Conservation (phyloP, 2,888 invertebrate species). For the Acleris sparsana region DNA sequence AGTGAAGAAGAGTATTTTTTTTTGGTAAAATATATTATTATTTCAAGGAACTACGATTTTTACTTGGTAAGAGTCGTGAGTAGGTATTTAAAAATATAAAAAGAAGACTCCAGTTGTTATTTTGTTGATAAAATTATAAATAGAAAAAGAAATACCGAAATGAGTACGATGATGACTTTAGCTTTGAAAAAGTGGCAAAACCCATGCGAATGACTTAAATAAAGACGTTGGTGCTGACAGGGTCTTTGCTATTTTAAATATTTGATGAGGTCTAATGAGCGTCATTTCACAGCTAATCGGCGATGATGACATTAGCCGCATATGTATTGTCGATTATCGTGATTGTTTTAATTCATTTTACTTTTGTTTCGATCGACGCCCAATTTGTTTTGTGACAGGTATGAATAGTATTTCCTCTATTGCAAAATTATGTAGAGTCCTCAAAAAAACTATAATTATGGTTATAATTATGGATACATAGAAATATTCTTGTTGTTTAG, state of each 20-base stretch:
- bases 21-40: too few species aligned
- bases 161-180: slow-evolving; percentile 1
- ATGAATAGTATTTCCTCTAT: slow-evolving; percentile 61
- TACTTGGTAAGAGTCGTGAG: neutral
- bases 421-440: slow-evolving; percentile 44
- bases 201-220: slow-evolving; percentile 44
- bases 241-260: slow-evolving; percentile 71
- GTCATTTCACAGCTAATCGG: slow-evolving; percentile 69
- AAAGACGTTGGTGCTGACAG: slow-evolving; percentile 57
- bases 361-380: slow-evolving; percentile 46
- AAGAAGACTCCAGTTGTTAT: neutral
- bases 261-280: slow-evolving; percentile 77
- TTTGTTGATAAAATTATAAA: neutral
- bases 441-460: slow-evolving; percentile 38
- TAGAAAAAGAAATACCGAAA: neutral
- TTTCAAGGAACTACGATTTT: too few species aligned
- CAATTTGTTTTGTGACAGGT: slow-evolving; percentile 49
- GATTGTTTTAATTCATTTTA: slow-evolving; percentile 58
- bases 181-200: slow-evolving; percentile 22
- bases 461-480: neutral
- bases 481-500: too few species aligned
- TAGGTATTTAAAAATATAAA: neutral
- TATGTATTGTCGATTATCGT: slow-evolving; percentile 74
- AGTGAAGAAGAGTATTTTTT: too few species aligned
- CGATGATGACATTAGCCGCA: slow-evolving; percentile 68